A percentile compares a stretch with the other conserved stretches of the same genome.
These are phyloP conservation scores for Misgurnus mizolepis DNA, from an alignment of 2,113 vertebrate genomes.

Conservation along the genomic window DNA sequence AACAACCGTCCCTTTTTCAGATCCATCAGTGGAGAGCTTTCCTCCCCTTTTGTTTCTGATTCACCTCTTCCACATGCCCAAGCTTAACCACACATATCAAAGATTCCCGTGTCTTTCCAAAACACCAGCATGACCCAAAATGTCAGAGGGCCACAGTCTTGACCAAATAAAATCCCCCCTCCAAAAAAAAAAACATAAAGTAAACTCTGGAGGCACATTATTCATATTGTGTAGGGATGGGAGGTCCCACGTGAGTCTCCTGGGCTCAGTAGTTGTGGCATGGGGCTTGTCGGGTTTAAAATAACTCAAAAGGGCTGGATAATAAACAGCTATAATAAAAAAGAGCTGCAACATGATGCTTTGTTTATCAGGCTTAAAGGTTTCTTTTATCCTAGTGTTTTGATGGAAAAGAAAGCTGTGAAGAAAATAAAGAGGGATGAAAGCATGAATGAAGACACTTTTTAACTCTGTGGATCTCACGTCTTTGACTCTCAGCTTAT, in stretches of 20 bases:
- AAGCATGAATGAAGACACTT: constrained; percentile 34
- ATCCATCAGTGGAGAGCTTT: constrained; percentile 32
- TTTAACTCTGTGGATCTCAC: constrained; percentile 32
- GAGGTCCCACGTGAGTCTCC: neutral
- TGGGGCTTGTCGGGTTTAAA: neutral
- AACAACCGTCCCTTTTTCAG: constrained; percentile 11
- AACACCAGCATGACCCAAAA: constrained; percentile 63
- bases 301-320: constrained; percentile 38
- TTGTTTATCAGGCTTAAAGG: constrained; percentile 39
- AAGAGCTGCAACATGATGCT: constrained; percentile 16
- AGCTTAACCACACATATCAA: constrained; percentile 41
- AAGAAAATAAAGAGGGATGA: constrained; percentile 21
- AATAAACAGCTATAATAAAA: constrained; percentile 42
- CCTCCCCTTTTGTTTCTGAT: constrained; percentile 37
- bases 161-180: constrained; percentile 59
- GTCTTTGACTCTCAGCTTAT: constrained; percentile 43
- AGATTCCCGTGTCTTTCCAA: constrained; percentile 52
- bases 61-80: constrained; percentile 59
- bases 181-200: constrained; percentile 50
- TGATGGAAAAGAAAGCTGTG: constrained; percentile 26
- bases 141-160: constrained; percentile 53
- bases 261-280: neutral
- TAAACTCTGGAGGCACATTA: constrained; percentile 59
- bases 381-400: constrained; percentile 31
- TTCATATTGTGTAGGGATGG: constrained; percentile 34